A percentile compares a stretch with the other conserved stretches of the same genome.
Conservation (phyloP, 2,797 vertebrate species). For the Crocodylus rhombifer region DNA sequence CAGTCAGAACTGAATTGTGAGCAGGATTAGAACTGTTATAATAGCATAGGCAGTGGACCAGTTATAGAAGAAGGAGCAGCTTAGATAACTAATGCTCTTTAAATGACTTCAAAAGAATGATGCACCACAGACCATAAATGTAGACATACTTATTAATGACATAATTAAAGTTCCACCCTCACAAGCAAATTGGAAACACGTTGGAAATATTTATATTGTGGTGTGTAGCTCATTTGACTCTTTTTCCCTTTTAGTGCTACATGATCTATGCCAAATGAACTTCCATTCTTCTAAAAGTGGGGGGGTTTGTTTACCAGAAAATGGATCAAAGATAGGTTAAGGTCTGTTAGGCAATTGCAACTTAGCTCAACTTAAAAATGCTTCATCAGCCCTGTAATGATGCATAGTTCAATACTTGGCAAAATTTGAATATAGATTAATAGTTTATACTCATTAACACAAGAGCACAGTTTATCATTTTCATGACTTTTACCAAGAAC, state of each 20-base stretch:
- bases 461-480: neutral
- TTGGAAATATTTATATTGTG: slow-evolving; percentile 72
- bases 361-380: slow-evolving; percentile 15
- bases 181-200: slow-evolving; percentile 59
- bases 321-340: slow-evolving; percentile 32
- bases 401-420: neutral
- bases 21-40: slow-evolving; percentile 52
- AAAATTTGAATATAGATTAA: neutral
- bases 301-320: slow-evolving; percentile 46
- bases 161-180: slow-evolving; percentile 77
- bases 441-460: neutral
- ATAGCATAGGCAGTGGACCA: slow-evolving; percentile 45
- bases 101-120: slow-evolving; percentile 69
- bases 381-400: neutral
- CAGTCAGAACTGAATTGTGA: neutral
- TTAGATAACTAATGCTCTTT: slow-evolving; percentile 69
- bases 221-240: slow-evolving; percentile 63
- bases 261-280: slow-evolving; percentile 66
- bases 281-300: slow-evolving; percentile 33
- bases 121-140: slow-evolving; percentile 52
- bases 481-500: neutral
- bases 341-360: slow-evolving; percentile 46
- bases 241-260: slow-evolving; percentile 55
- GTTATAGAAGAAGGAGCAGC: slow-evolving; percentile 72
- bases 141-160: slow-evolving; percentile 76